Evolutionary conservation across 2,888 invertebrate genomes (phyloP).

Genomic region (Penaeus monodon): DNA sequence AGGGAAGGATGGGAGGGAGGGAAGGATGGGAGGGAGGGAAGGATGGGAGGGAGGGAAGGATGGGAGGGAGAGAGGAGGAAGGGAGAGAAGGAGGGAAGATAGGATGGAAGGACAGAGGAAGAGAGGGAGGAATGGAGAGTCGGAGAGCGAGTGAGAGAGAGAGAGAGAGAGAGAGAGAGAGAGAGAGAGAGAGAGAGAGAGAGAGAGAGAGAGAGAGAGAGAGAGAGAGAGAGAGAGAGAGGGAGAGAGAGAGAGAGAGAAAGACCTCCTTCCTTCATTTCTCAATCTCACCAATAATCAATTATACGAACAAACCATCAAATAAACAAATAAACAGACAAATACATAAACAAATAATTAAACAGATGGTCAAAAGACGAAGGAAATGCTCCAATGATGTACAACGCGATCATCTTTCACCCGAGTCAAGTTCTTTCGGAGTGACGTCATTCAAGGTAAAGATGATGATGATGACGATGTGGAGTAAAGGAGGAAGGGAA

Average conservation of each 20-base stretch:
- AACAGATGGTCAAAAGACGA: no score
- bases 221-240: not conserved
- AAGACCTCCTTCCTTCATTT: no score
- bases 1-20: not conserved
- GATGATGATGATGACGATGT: no score
- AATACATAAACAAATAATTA: no score
- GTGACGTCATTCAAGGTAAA: no score
- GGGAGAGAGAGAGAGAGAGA: not conserved
- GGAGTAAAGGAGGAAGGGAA: no score
- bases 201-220: constrained; percentile 16
- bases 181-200: not conserved
- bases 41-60: not conserved
- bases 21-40: not conserved
- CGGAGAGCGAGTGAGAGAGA: not conserved
- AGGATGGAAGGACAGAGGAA: not conserved
- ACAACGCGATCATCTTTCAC: no score
- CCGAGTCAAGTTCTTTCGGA: no score
- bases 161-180: not conserved
- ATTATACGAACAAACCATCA: no score
- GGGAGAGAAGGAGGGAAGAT: not conserved
- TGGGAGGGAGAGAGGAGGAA: not conserved
- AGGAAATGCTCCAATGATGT: no score
- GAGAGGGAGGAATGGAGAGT: not conserved
- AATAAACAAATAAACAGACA: no score
- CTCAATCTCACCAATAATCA: no score